phyloP scores from a whole-genome alignment of 2,888 invertebrate species.

The Creontiades dilutus region DNA sequence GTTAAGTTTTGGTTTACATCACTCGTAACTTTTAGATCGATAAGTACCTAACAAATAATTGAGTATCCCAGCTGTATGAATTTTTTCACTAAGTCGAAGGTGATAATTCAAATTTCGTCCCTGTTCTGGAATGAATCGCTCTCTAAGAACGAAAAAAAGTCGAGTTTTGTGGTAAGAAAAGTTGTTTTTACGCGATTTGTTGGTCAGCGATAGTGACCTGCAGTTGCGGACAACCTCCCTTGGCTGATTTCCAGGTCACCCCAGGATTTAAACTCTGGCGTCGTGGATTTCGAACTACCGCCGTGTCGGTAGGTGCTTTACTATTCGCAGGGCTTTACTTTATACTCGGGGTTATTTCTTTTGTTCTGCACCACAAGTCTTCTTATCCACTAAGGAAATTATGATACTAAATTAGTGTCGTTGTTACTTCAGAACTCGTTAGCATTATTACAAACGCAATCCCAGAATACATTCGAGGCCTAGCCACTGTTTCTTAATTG shows the following conservation, averaged over 20 bases:
- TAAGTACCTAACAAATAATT: too few species aligned
- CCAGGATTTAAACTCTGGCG: background rate
- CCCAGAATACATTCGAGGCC: too few species aligned
- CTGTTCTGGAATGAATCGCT: background rate
- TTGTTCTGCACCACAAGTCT: background rate
- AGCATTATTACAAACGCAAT: too few species aligned
- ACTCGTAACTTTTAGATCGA: too few species aligned
- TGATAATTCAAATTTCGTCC: too few species aligned
- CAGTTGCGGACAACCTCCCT: slow-evolving; percentile 7
- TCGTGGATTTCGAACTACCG: too few species aligned
- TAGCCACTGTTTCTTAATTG: too few species aligned
- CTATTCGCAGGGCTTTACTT: background rate
- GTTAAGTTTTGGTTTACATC: too few species aligned
- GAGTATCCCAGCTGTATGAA: too few species aligned
- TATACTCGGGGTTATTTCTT: background rate
- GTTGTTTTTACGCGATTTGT: background rate
- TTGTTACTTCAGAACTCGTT: too few species aligned
- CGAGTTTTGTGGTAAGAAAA: background rate
- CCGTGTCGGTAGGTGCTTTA: background rate
- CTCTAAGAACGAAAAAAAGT: background rate
- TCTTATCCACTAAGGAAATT: background rate
- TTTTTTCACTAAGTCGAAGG: too few species aligned
- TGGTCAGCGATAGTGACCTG: background rate
- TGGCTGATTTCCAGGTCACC: background rate
- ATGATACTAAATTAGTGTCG: background rate